phyloP scores from a whole-genome alignment of 2,888 invertebrate species.

The Cryptus armator region DNA sequence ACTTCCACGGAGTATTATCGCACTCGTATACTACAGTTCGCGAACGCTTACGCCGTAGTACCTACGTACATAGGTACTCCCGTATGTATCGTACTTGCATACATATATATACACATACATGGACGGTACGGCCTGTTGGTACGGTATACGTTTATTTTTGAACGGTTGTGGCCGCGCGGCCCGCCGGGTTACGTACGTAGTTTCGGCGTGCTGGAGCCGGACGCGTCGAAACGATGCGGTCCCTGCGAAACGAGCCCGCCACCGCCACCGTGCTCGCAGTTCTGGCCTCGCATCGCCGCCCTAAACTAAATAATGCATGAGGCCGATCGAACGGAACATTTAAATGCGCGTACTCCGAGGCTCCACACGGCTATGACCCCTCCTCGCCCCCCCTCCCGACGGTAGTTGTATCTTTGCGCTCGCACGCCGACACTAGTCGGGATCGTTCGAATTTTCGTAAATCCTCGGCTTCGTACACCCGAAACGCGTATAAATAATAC shows the following conservation, averaged over 20 bases:
- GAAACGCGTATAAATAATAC: not conserved
- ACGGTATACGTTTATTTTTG: conserved; percentile 76
- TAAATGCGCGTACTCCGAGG: conserved; percentile 76
- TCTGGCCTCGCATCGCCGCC: conserved; percentile 69
- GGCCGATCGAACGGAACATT: conserved; percentile 79
- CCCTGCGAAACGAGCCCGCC: conserved; percentile 74
- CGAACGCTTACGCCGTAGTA: conserved; percentile 51
- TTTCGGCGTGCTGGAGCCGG: conserved; percentile 77
- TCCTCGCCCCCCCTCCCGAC: conserved; percentile 45
- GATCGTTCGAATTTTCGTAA: conserved; percentile 55
- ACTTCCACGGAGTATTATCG: conserved; percentile 8
- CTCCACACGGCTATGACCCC: conserved; percentile 12
- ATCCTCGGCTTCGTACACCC: conserved; percentile 38
- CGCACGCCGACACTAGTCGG: conserved; percentile 45
- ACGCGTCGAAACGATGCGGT: conserved; percentile 62
- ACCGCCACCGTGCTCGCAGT: conserved; percentile 45
- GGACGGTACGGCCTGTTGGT: conserved; percentile 26
- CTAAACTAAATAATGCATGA: conserved; percentile 82
- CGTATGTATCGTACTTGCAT: conserved; percentile 40
- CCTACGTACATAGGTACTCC: conserved; percentile 42
- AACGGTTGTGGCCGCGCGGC: conserved; percentile 68
- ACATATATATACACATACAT: conserved; percentile 48
- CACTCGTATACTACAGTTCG: conserved; percentile 29
- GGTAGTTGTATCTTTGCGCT: conserved; percentile 54
- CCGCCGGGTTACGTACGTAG: conserved; percentile 71